Base-by-base conservation (phyloP, 2,113 vertebrate species). In the Lophotis ruficrista region DNA sequence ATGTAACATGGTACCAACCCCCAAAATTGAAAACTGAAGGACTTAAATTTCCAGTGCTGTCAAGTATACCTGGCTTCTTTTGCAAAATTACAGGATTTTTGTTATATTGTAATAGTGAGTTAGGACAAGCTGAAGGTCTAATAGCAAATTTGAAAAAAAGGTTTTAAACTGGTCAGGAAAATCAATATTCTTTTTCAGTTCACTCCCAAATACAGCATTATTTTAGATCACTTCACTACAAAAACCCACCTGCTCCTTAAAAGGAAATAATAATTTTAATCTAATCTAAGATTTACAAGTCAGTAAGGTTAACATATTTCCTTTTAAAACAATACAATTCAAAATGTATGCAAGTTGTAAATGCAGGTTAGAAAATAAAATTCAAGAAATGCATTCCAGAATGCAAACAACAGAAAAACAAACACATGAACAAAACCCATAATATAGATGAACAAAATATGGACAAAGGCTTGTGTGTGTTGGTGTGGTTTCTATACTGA, bases 371-470 rank as follows among this genome's bases (percentile, higher is more conserved):
- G 28, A 70, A 79, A 73, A 83, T 30, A 56, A 73, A 83, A 78
- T 60, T 28, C 25, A 65, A 65, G 38, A 73, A 65, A 60, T 6
- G 4, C 14, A 56, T 80, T 83, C 21, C 27, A 61, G 22, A 75
- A 61, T 15, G 22, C 16, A 35, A 60, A 68, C 18, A 62, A 10
- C 2, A 27, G 16, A 71, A 25, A 77, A 76, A 83, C 4, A 51
- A 70, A 45, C 1, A n/a, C 18, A 72, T 0, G 1, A n/a, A 45
- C 20, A 24, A 89, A 78, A 1, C 3, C 14, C 27, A 41, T 31
- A 50, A 23, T 33, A 69, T 20, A 50, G 22, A 77, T 7, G 8
- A 85, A 69, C 13, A 50, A 27, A 4, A 27, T 22, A 51, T 3
- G 23, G 50, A 19, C 16, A 94, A 60, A 71, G 91, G 27, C 9